Base-by-base conservation (phyloP, 2,888 invertebrate genomes). In the Parnassius apollo region DNA sequence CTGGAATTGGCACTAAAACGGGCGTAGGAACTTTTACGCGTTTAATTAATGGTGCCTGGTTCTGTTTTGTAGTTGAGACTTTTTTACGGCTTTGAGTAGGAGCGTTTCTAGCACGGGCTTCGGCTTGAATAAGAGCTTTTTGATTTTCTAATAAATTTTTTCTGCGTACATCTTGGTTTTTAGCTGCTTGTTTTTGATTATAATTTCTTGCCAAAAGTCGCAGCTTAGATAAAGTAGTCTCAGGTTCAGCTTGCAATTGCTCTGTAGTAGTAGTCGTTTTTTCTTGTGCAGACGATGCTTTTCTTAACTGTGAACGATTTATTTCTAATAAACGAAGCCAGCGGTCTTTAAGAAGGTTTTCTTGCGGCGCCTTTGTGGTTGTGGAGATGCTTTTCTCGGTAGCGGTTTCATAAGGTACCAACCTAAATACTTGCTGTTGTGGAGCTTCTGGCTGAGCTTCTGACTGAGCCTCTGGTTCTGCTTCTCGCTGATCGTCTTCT, bases 201-300 rank as follows among this genome's bases (percentile, higher is more conserved):
- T 80, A 82, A 67, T 85, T 81, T 65, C 83, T 80, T 0, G 80
- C 65, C 62, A 82, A 69, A 65, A 83, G 69, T 80, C 85, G 75
- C 2, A 81, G 61, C 48, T 77, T 73, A 45, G 58, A 35, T 11
- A 69, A 67, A 10, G 68, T 67, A 22, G 67, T 66, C 56, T 69
- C 69, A 22, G 59, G 53, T 44, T 64, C 62, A 49, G 51, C 49
- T 57, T 52, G 52, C 18, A 61, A 51, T 57, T 60, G n/a, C 22
- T 64, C 63, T 4, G 58, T 58, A 2, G 51, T 46, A 9, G 58
- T 61, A 35, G 35, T 35, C 3, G 54, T 42, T 48, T 42, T 60
- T 54, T 63, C 50, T 10, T 61, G 57, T 25, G 58, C 22, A 35
- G 68, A 65, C 4, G 66, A 57, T 51, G 57, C 62, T 35, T 70